Base-by-base conservation (phyloP, 2,113 vertebrate species). In the Poecile atricapillus region DNA sequence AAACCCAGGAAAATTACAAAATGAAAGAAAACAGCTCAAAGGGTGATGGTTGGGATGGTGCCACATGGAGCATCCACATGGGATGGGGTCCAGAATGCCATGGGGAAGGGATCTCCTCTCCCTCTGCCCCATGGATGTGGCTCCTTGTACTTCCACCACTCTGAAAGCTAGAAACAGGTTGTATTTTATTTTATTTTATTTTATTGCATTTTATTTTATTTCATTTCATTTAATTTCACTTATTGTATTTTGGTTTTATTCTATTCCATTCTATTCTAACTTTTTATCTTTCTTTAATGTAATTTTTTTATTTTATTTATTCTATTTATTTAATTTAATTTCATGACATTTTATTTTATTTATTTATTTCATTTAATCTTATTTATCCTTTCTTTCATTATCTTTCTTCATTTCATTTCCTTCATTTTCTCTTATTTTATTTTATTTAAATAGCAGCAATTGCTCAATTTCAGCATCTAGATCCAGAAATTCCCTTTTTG, bases 61-160 rank as follows among this genome's bases (percentile, higher is more conserved):
- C 28, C 5, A 0, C 3, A 3, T 0, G 41, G 27, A 70, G 55
- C 30, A 22, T 13, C 43, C 59, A 4, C 0, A 19, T 3, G 20
- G 74, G 4, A 3, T 1, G 11, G 28, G 35, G 7, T 23, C 41
- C 0, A 0, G 43, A 43, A 33, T 8, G 2, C 33, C 0, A 0
- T 0, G 2, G 63, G 35, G 44, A 62, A 4, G 50, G 20, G 39
- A 64, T 49, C 11, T 19, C 70, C 37, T 39, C 28, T 41, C 24
- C 65, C 28, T 25, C 82, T 49, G 60, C 50, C 46, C 31, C 77
- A 2, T 2, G 9, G 31, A 43, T 17, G 21, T 13, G 4, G 31
- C 7, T 16, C 31, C 33, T 50, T 7, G 46, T 47, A 6, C 3
- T 22, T 47, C 37, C 39, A 69, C 11, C 27, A 3, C 24, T 9